Conservation (phyloP, 1,140 invertebrate genomes). For the Drosophila albomicans region DNA sequence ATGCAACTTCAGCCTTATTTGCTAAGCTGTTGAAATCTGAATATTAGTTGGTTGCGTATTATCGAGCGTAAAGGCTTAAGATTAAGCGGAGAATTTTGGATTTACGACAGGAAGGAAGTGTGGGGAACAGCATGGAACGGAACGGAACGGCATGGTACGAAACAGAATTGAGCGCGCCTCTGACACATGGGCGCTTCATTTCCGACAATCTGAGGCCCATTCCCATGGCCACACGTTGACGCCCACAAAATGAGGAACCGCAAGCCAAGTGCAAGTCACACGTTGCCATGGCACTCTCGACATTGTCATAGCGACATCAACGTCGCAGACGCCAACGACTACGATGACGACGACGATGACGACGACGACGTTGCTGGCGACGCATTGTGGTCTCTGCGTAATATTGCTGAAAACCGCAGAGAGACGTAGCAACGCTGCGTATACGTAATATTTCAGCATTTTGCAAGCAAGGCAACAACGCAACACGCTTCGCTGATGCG, state of each 20-base stretch:
- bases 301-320: constrained; percentile 50
- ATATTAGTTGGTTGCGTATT: constrained; percentile 66
- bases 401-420: constrained; percentile 77
- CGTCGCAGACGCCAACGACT: constrained; percentile 43
- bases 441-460: constrained; percentile 83
- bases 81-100: not conserved
- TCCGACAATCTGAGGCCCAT: constrained; percentile 54
- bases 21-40: constrained; percentile 26
- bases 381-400: constrained; percentile 72
- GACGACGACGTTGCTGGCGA: constrained; percentile 52
- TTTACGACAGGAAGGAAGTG: constrained; percentile 49
- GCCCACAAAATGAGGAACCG: constrained; percentile 56
- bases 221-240: not conserved
- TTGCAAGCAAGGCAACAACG: constrained; percentile 43
- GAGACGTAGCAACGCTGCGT: constrained; percentile 63
- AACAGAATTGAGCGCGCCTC: constrained; percentile 1
- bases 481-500: constrained; percentile 66
- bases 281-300: constrained; percentile 58
- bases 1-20: not conserved
- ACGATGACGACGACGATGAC: constrained; percentile 63
- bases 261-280: constrained; percentile 59
- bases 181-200: constrained; percentile 77
- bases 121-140: constrained; percentile 27
- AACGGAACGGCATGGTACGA: constrained; percentile 10
- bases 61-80: constrained; percentile 35